These are phyloP conservation scores for Formica exsecta DNA, from an alignment of 1,140 invertebrate genomes.

Conservation along the genomic window DNA sequence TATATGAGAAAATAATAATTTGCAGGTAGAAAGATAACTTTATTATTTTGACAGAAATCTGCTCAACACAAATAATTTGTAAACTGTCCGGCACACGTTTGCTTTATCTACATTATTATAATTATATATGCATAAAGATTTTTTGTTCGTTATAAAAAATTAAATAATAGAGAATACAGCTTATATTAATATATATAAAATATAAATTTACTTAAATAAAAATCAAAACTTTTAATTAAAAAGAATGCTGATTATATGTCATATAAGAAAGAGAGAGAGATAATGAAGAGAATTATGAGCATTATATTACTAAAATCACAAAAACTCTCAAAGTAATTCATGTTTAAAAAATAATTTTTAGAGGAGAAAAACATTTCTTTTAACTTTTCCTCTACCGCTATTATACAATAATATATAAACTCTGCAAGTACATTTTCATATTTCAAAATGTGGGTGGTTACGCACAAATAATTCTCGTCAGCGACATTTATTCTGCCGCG, in stretches of 20 bases:
- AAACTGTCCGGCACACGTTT: neutral
- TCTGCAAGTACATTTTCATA: neutral
- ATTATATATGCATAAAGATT: neutral
- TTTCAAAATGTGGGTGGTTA: neutral
- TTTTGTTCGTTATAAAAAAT: neutral
- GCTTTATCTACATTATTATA: neutral
- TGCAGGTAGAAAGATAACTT: neutral
- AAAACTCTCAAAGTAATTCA: neutral
- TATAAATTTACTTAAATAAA: neutral
- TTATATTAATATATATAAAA: neutral
- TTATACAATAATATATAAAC: neutral
- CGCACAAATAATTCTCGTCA: neutral
- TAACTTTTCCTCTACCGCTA: neutral
- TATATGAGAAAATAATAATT: neutral
- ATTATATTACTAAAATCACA: neutral
- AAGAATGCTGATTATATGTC: neutral
- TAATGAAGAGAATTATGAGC: neutral
- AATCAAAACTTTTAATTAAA: neutral
- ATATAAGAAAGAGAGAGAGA: neutral
- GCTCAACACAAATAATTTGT: neutral
- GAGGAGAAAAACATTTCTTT: no score
- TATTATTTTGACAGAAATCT: conserved; percentile 14
- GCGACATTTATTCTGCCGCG: neutral
- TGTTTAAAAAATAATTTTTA: neutral
- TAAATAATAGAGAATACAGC: neutral